Percentiles rank a stretch among this genome's conserved stretches.
phyloP scores from a whole-genome alignment of 2,888 invertebrate genomes.

The Amaurobius ferox region DNA sequence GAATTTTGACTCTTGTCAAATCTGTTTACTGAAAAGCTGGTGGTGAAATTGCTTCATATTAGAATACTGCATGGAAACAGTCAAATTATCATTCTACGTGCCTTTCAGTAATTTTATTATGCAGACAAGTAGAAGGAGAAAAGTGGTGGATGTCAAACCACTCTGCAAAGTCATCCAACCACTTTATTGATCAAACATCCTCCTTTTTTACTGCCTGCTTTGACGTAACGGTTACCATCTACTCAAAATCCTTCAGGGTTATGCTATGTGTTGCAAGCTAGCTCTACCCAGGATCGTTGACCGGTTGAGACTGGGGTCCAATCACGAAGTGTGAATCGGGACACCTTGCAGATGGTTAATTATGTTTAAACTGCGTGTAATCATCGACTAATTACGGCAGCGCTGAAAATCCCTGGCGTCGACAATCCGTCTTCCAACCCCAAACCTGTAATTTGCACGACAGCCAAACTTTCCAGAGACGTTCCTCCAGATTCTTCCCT shows the following conservation, averaged over 20 bases:
- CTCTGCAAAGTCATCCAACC: neutral
- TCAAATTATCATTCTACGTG: no score
- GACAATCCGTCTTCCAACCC: slow-evolving; percentile 58
- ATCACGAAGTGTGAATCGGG: slow-evolving; percentile 68
- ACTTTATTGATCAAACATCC: neutral
- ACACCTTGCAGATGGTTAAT: slow-evolving; percentile 70
- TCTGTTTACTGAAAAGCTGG: no score
- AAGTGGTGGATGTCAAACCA: neutral
- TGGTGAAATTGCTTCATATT: no score
- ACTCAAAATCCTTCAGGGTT: neutral
- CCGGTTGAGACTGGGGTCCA: slow-evolving; percentile 30
- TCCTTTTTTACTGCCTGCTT: neutral
- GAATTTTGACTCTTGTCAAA: no score
- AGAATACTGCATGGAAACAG: no score
- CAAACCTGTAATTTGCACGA: slow-evolving; percentile 68
- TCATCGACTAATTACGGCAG: slow-evolving; percentile 71
- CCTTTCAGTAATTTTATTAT: no score
- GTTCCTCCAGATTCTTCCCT: neutral
- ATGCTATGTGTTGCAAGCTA: slow-evolving; percentile 48
- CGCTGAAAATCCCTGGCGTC: slow-evolving; percentile 69
- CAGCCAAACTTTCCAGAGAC: slow-evolving; percentile 18
- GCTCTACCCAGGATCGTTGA: slow-evolving; percentile 43
- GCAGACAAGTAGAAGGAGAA: neutral
- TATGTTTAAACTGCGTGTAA: slow-evolving; percentile 72
- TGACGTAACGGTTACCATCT: neutral